Base-by-base conservation (phyloP, 2,888 invertebrate species). In the Cephus sareptanus region DNA sequence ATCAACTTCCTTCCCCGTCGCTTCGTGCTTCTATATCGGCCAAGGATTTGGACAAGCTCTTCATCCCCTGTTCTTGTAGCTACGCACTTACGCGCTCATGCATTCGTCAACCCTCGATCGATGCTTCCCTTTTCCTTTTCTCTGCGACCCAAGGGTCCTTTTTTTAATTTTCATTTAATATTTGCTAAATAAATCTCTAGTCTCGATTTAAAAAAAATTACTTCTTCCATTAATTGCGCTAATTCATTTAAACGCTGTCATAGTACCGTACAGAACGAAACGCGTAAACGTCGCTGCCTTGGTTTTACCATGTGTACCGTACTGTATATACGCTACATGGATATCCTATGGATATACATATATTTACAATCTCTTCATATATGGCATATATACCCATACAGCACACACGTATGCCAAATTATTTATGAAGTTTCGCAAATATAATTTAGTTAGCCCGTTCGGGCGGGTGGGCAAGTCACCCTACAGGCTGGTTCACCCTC, bases 361-460 rank as follows among this genome's bases (percentile, higher is more conserved):
- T 40, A 40, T 40, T 40, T 37, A 37, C 37, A 37, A 13, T 37
- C 13, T 13, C 37, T 4, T 34, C 34, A 40, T 15, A 40, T 1
- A 40, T 40, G 4, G 15, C 15, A 15, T 4, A 33, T 33, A 33
- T 33, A 40, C 4, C 40, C 15, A 40, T 15, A 40, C 15, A 4
- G 4, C 40, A 40, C 40, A 40, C 40, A 40, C 40, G 4, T 40
- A 40, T 40, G 15, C 40, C 40, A 40, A 40, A 40, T 40, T 15
- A 40, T 40, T 13, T 40, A 15, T 40, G 56, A 76, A 77, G 71
- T 77, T 77, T 74, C 77, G 79, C 76, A 73, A 82, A 83, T 80
- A 76, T 80, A 81, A 81, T 82, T 81, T 81, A 79, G 79, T 79
- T 40, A 70, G 74, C 76, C 70, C 77, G 78, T 78, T 79, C 81